These are phyloP conservation scores for Marmota flaviventris DNA, from an alignment of 2,113 vertebrate species.

Conservation along the genomic window DNA sequence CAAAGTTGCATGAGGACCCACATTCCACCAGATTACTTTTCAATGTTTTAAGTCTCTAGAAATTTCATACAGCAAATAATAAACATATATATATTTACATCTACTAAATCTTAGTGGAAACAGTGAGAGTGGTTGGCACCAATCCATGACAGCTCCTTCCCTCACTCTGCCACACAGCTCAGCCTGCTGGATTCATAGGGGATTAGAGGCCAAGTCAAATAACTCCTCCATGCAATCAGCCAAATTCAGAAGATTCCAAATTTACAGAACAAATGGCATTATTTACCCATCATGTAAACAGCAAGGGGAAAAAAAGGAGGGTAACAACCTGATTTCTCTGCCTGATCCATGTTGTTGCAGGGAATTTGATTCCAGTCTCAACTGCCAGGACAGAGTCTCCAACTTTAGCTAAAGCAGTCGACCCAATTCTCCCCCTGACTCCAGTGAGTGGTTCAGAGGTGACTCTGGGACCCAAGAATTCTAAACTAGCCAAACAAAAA, in stretches of 20 bases:
- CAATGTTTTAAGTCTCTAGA: background rate
- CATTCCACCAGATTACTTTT: background rate
- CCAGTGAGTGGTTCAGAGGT: background rate
- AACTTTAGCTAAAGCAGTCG: background rate
- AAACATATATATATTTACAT: background rate
- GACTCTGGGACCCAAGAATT: background rate
- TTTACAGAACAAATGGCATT: background rate
- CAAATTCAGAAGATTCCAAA: background rate
- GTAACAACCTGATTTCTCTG: background rate
- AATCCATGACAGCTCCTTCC: background rate
- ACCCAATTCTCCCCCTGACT: rapidly evolving
- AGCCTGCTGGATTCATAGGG: background rate
- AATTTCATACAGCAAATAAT: background rate
- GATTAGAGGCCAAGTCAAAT: background rate
- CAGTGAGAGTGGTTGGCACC: background rate
- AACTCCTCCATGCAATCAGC: background rate
- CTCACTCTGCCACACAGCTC: rapidly evolving
- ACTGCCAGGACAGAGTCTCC: background rate
- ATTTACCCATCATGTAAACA: background rate
- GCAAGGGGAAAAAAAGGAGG: no score
- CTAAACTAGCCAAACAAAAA: background rate
- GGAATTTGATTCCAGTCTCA: background rate
- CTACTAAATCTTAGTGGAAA: background rate
- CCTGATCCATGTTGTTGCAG: background rate
- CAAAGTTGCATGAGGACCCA: background rate